Conservation (phyloP, 2,113 vertebrate species). For the Ginglymostoma cirratum region DNA sequence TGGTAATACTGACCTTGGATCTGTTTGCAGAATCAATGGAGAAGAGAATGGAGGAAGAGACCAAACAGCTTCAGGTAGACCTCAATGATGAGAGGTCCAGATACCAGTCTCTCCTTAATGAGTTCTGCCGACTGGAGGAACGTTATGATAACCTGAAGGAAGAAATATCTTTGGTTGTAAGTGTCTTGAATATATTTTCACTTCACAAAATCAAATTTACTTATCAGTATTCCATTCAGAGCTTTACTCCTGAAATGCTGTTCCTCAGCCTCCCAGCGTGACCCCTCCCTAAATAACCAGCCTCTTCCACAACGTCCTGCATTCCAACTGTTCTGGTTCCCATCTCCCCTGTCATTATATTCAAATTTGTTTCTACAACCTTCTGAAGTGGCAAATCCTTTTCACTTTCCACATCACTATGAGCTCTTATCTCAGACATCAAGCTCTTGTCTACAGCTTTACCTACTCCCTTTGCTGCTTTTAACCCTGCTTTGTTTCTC, state of each 20-base stretch:
- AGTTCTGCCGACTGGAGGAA: constrained; percentile 89
- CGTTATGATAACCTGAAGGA: constrained; percentile 92
- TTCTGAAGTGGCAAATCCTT: not conserved
- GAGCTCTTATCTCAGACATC: not conserved
- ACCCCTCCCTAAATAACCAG: not conserved
- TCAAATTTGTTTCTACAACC: not conserved
- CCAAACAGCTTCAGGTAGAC: constrained; percentile 83
- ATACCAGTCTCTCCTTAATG: constrained; percentile 93
- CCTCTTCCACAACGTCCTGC: not conserved
- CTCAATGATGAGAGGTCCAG: constrained; percentile 88
- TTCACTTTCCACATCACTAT: not conserved
- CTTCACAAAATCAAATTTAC: not conserved
- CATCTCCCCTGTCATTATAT: not conserved
- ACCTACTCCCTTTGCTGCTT: not conserved
- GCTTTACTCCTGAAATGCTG: not conserved
- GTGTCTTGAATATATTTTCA: constrained; percentile 38
- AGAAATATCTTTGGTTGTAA: constrained; percentile 71
- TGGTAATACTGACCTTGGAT: constrained; percentile 2
- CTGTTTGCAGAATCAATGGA: constrained; percentile 77
- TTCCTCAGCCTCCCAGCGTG: not conserved
- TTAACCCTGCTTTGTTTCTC: not conserved
- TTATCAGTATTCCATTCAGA: not conserved
- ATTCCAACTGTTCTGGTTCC: not conserved
- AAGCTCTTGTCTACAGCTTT: not conserved
- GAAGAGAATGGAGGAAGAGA: constrained; percentile 76